A percentile compares a stretch with the other conserved stretches of the same genome.
phyloP scores from a whole-genome alignment of 2,888 invertebrate species.

The Parnassius apollo region DNA sequence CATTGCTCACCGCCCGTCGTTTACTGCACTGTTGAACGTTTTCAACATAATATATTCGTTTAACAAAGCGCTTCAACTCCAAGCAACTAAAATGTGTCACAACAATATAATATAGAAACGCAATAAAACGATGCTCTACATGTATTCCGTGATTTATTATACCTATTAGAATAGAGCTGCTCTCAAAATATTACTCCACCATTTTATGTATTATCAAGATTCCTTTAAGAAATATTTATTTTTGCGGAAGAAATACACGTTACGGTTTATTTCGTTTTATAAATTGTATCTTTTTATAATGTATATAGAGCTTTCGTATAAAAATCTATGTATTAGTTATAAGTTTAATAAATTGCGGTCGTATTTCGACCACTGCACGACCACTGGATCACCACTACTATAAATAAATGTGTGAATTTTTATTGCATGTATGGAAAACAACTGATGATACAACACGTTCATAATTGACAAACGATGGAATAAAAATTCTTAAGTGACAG shows the following conservation, averaged over 20 bases:
- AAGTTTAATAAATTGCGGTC: no score
- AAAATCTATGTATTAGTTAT: no score
- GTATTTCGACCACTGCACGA: no score
- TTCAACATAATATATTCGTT: not conserved
- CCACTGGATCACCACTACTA: no score
- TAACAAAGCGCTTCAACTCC: slow-evolving; percentile 8
- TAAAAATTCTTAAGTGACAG: no score
- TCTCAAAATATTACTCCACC: slow-evolving; percentile 13
- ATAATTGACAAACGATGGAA: no score
- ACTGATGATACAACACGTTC: no score
- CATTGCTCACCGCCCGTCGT: not conserved
- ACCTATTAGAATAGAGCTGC: slow-evolving; percentile 20
- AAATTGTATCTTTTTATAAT: no score
- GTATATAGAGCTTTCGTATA: no score
- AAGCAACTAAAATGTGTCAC: slow-evolving; percentile 17
- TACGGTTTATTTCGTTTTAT: slow-evolving; percentile 5
- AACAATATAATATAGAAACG: slow-evolving; percentile 21
- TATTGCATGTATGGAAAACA: no score
- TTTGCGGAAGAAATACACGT: slow-evolving; percentile 11
- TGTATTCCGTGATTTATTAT: slow-evolving; percentile 20
- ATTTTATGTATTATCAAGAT: slow-evolving; percentile 14
- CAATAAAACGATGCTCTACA: slow-evolving; percentile 21
- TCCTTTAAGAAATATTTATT: slow-evolving; percentile 23
- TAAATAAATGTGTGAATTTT: no score
- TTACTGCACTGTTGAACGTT: slow-evolving; percentile 8